Conservation (phyloP, 2,797 vertebrate species). For the Hippopotamyrus pictus region DNA sequence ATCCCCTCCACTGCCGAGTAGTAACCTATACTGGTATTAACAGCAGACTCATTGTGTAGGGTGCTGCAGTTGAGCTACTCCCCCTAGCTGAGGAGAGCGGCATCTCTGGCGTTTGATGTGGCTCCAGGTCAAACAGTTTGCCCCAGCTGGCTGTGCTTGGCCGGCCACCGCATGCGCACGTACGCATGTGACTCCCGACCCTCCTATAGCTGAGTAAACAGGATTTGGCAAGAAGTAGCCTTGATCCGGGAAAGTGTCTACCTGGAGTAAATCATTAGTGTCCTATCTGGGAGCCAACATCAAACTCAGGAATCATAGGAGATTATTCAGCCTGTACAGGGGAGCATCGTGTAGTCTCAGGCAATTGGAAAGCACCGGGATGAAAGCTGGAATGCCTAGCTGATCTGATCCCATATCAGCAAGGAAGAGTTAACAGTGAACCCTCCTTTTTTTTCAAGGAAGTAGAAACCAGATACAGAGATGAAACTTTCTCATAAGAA, state of each 20-base stretch:
- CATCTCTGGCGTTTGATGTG: not conserved
- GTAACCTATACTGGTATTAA: too few relatives aligned
- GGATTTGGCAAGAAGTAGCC: constrained; percentile 21
- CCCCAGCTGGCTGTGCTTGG: not conserved
- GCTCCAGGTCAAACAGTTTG: constrained; percentile 12
- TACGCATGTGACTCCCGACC: constrained; percentile 18
- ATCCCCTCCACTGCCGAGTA: not conserved
- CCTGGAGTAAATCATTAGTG: not conserved
- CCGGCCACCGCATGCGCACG: not conserved
- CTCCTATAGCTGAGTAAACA: constrained; percentile 18
- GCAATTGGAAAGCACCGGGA: not conserved
- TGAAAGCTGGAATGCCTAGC: not conserved
- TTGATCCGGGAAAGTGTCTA: constrained; percentile 21
- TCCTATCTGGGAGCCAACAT: not conserved
- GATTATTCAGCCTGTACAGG: not conserved
- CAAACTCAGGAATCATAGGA: not conserved
- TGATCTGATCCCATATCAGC: not conserved
- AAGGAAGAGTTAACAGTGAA: not conserved
- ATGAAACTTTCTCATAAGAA: not conserved
- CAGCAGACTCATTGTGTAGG: not conserved
- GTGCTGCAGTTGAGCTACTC: too few relatives aligned
- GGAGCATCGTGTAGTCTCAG: not conserved
- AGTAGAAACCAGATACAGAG: not conserved
- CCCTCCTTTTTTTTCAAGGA: not conserved
- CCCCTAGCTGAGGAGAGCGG: not conserved